Conservation (phyloP, 2,797 vertebrate genomes). For the Falco rusticolus region DNA sequence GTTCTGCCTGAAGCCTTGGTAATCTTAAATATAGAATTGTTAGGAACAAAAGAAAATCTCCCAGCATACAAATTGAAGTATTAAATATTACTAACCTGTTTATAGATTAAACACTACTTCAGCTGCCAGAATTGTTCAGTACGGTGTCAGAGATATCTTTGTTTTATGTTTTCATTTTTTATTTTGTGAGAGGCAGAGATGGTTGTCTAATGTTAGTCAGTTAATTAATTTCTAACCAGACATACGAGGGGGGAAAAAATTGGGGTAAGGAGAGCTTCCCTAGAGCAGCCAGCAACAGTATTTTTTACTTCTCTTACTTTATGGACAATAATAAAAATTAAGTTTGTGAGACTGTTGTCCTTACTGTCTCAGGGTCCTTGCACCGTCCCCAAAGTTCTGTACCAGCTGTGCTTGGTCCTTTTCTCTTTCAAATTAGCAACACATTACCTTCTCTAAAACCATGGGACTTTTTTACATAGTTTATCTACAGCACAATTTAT, state of each 20-base stretch:
- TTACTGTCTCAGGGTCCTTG: neutral
- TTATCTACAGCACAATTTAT: neutral
- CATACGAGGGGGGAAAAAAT: neutral
- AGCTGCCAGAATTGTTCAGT: slow-evolving; percentile 26
- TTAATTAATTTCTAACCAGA: slow-evolving; percentile 25
- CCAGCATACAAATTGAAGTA: slow-evolving; percentile 61
- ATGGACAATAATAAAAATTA: neutral
- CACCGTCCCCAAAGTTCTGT: rapidly evolving
- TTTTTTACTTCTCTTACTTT: neutral
- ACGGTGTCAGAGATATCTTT: slow-evolving; percentile 31
- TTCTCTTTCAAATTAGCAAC: neutral
- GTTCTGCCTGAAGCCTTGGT: slow-evolving; percentile 56
- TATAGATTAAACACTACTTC: slow-evolving; percentile 55
- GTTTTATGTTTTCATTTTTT: neutral
- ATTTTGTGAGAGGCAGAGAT: neutral
- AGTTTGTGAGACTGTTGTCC: neutral
- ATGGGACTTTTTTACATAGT: neutral
- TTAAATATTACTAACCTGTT: slow-evolving; percentile 66
- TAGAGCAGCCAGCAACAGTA: neutral
- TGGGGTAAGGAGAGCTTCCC: neutral
- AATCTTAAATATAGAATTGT: slow-evolving; percentile 63
- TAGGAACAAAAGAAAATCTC: slow-evolving; percentile 64
- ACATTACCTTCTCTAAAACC: neutral
- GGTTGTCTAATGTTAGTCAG: neutral
- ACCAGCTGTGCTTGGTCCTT: neutral